These are phyloP conservation scores for Helobdella robusta DNA, from an alignment of 2,888 invertebrate species.

Conservation along the genomic window DNA sequence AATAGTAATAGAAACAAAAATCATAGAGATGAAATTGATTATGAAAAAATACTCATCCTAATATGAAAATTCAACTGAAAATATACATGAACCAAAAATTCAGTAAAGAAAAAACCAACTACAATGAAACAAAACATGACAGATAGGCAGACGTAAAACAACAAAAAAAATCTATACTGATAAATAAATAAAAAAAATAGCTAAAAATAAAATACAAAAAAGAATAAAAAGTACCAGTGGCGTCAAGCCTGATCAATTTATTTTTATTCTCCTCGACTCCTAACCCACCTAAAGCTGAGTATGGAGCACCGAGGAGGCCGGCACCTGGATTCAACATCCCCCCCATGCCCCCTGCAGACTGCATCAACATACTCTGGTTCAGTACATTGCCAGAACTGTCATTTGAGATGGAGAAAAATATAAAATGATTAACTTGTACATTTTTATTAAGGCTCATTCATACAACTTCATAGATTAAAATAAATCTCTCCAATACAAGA, in stretches of 20 bases:
- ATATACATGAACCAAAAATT: background rate
- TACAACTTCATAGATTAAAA: too few relatives aligned
- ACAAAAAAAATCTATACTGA: too few relatives aligned
- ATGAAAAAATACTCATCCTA: too few relatives aligned
- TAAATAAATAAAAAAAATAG: too few relatives aligned
- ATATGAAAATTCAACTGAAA: background rate
- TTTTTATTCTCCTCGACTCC: background rate
- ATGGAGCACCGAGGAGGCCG: background rate
- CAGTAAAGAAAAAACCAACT: background rate
- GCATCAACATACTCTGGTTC: background rate
- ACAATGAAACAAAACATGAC: background rate
- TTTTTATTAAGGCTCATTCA: too few relatives aligned
- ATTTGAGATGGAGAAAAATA: too few relatives aligned
- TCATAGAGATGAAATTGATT: too few relatives aligned
- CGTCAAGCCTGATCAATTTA: slow-evolving; percentile 20
- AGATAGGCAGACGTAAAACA: too few relatives aligned
- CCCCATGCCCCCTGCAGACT: background rate
- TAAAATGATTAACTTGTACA: background rate
- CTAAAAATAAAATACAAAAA: too few relatives aligned
- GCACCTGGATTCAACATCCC: background rate
- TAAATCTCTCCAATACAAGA: too few relatives aligned
- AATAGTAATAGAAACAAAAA: too few relatives aligned
- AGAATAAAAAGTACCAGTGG: slow-evolving; percentile 14
- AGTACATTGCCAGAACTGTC: background rate
- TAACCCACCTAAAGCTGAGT: background rate